A percentile compares a stretch with the other conserved stretches of the same genome.
These are phyloP conservation scores for Brenthis daphne DNA, from an alignment of 2,888 invertebrate species.

Conservation along the genomic window DNA sequence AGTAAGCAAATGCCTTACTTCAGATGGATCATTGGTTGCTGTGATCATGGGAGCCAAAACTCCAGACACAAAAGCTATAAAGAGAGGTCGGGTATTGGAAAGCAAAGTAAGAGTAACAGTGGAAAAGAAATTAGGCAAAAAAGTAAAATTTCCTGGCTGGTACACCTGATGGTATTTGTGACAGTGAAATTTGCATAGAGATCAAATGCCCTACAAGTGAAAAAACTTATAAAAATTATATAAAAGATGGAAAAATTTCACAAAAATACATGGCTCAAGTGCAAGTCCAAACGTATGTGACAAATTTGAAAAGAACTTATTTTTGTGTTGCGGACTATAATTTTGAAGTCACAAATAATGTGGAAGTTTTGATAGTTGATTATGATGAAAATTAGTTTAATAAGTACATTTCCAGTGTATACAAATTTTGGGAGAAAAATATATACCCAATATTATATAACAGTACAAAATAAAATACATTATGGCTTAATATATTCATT, in stretches of 20 bases:
- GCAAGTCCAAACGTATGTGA: slow-evolving; percentile 33
- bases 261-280: slow-evolving; percentile 34
- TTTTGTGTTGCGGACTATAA: slow-evolving; percentile 26
- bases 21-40: slow-evolving; percentile 37
- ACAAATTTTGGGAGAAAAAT: background rate
- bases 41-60: slow-evolving; percentile 38
- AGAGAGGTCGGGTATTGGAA: slow-evolving; percentile 14
- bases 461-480: slow-evolving; percentile 21
- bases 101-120: background rate
- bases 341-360: slow-evolving; percentile 10
- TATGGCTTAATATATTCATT: background rate
- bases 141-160: slow-evolving; percentile 36
- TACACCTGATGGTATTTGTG: slow-evolving; percentile 36
- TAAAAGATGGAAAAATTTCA: slow-evolving; percentile 30
- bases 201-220: slow-evolving; percentile 35
- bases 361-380: background rate
- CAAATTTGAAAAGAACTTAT: slow-evolving; percentile 5
- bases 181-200: slow-evolving; percentile 35
- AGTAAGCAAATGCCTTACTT: slow-evolving; percentile 24
- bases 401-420: background rate
- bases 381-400: slow-evolving; percentile 2
- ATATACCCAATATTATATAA: background rate
- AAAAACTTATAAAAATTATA: slow-evolving; percentile 36
- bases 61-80: slow-evolving; percentile 30
- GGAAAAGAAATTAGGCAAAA: background rate